Conservation (phyloP, 92 coral and sea anemone species). For the Epizoanthus rinbou region DNA sequence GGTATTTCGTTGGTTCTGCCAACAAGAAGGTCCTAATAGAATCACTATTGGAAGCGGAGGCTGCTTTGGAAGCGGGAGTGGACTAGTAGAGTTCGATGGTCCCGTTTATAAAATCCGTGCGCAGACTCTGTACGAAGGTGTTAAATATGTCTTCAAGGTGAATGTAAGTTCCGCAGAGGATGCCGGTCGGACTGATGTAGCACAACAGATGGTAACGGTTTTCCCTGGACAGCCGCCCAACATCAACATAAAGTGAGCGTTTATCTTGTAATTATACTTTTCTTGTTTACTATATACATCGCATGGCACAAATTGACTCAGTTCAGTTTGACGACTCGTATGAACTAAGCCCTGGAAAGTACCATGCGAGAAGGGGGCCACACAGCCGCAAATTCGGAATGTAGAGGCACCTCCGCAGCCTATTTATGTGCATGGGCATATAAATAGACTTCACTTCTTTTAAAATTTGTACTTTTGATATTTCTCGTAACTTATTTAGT, state of each 20-base stretch:
- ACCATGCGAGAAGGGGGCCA: too few relatives aligned
- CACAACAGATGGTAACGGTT: slow-evolving; percentile 65
- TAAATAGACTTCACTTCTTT: too few relatives aligned
- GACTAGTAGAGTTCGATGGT: slow-evolving; percentile 51
- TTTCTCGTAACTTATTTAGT: too few relatives aligned
- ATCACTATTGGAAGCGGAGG: slow-evolving; percentile 56
- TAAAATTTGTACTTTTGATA: too few relatives aligned
- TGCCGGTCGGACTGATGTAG: slow-evolving; percentile 49
- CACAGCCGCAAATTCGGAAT: too few relatives aligned
- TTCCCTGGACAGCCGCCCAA: slow-evolving; percentile 78
- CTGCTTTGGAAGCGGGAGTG: slow-evolving; percentile 88
- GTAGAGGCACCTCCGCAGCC: too few relatives aligned
- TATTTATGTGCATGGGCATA: too few relatives aligned
- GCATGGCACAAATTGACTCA: too few relatives aligned
- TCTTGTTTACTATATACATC: too few relatives aligned
- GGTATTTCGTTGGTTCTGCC: slow-evolving; percentile 73
- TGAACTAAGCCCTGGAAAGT: too few relatives aligned
- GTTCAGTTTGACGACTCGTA: too few relatives aligned
- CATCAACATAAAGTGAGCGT: slow-evolving; percentile 68
- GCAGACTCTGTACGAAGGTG: slow-evolving; percentile 64
- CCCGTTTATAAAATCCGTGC: slow-evolving; percentile 54
- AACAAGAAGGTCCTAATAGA: slow-evolving; percentile 15
- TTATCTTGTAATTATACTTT: too few relatives aligned
- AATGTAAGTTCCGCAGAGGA: slow-evolving; percentile 57
- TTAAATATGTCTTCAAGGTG: slow-evolving; percentile 74